Evolutionary conservation across 2,113 vertebrate species (phyloP), one percentile per base, ranked within the genome.

Genomic region (Erythrolamprus reginae): DNA sequence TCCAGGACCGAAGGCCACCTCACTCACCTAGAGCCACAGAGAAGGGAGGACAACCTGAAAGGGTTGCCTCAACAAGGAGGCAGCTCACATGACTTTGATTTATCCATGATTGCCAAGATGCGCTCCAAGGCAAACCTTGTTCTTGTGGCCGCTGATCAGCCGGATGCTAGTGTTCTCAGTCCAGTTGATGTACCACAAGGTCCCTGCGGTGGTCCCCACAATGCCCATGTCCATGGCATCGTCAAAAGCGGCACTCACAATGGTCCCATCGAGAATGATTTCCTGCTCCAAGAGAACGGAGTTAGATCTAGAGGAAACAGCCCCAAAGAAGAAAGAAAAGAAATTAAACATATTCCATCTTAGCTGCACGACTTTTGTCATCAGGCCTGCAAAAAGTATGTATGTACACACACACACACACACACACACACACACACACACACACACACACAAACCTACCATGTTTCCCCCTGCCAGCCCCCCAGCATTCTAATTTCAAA

Each of bases 171-270:
- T 98, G 90, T 93, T 97, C 92, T 99, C 98, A 0, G 70, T 89
- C 99, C 99, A 99, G 97, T 97, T 98, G 96, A 99, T 94, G 90
- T 99, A 99, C 99, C 99, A 99, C 61, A 99, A 96, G 0, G 98
- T 99, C 89, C 99, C 98, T 0, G 98, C 97, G 0, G 97, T 98
- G 90, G 98, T 99, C 92, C 99, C 99, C 86, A 98, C 98, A 1
- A 99, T 98, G 0, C 99, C 99, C 98, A 99, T 98, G 84, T 98
- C 98, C 95, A 99, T 93, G 50, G 95, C 95, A 50, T 97, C 97
- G 1, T 99, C 98, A 42, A 99, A 99, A 3, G 97, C 97, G 0
- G 97, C 97, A 0, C 98, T 98, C 92, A 99, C 97, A 0, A 98
- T 90, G 0, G 98, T 97, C 56, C 99, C 98, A 0, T 99, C 99